Base-by-base conservation (phyloP, 2,888 invertebrate genomes). In the Ligdia adustata region DNA sequence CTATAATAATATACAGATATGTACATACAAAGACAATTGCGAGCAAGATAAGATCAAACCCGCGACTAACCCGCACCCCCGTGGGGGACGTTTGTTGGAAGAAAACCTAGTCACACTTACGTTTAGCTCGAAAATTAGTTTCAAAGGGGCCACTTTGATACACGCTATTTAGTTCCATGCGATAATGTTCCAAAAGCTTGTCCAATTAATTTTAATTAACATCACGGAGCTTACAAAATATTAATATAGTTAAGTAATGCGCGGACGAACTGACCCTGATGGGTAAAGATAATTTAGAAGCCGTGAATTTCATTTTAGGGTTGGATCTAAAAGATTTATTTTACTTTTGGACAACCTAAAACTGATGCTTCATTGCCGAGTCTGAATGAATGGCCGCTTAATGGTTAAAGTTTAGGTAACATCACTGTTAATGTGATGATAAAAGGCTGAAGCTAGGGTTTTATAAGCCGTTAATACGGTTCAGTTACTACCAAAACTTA, bases 151-250 rank as follows among this genome's bases (percentile, higher is more conserved):
- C 5, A 9, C 22, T 20, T 26, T 13, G 6, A 16, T 37, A 11
- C 13, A 9, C 14, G 9, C 9, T 20, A 24, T 27, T 37, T 11
- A 42, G 13, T 16, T 37, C 28, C 26, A 18, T 18, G 7, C 26
- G 9, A 14, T 16, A 24, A 48, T 42, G 12, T 45, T 32, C 33
- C 16, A 31, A 41, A 38, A 38, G 46, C 46, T 49, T 44, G 46
- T 40, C 32, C 29, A 46, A 52, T 57, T 47, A 42, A 51, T 50
- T 45, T 52, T 52, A 57, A 53, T 57, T 38, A 51, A 55, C 48
- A 22, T 37, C 32, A 39, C 37, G 22, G 15, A 29, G 42, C 46
- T 51, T 38, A 34, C 45, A n/a, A 42, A 57, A 44, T 43, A 47
- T 58, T 52, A 52, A 55, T 57, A 47, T 35, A 42, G 40, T 47